Evolutionary conservation across 2,888 invertebrate genomes (phyloP).

Genomic region (Torymus auratus): DNA sequence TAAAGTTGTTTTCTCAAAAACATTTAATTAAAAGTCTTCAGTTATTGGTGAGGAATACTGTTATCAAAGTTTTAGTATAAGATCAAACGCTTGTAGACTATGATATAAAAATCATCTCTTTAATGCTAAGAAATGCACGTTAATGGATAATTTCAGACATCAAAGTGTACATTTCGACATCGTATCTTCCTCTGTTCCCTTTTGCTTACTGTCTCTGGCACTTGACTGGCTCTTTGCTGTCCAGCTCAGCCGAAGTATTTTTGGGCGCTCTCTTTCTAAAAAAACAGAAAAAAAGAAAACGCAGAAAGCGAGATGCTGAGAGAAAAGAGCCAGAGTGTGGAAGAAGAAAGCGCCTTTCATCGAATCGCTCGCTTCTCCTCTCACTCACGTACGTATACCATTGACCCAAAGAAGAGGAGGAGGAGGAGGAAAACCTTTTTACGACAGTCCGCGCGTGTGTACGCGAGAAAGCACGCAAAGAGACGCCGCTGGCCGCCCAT

Average conservation of each 20-base stretch:
- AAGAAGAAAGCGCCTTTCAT: background rate
- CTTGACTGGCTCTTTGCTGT: slow-evolving; percentile 16
- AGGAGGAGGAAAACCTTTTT: no score
- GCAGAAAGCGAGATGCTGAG: background rate
- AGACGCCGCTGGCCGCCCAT: no score
- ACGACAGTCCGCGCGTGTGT: no score
- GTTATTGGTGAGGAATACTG: no score
- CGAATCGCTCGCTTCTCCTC: no score
- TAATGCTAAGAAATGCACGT: background rate
- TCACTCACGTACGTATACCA: no score
- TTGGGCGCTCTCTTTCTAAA: background rate
- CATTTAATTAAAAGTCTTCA: no score
- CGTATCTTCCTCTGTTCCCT: background rate
- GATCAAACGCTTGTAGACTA: no score
- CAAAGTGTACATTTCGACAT: slow-evolving; percentile 26
- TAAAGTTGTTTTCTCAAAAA: no score
- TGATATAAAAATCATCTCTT: background rate
- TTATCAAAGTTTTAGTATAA: no score
- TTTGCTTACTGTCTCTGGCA: background rate
- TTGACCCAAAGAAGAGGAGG: background rate
- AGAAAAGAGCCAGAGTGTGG: no score
- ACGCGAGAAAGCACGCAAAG: no score
- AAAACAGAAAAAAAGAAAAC: background rate
- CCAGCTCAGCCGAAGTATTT: background rate
- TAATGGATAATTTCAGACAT: slow-evolving; percentile 11